Base-by-base conservation (phyloP, 2,797 vertebrate genomes). In the Hyperoplus immaculatus region DNA sequence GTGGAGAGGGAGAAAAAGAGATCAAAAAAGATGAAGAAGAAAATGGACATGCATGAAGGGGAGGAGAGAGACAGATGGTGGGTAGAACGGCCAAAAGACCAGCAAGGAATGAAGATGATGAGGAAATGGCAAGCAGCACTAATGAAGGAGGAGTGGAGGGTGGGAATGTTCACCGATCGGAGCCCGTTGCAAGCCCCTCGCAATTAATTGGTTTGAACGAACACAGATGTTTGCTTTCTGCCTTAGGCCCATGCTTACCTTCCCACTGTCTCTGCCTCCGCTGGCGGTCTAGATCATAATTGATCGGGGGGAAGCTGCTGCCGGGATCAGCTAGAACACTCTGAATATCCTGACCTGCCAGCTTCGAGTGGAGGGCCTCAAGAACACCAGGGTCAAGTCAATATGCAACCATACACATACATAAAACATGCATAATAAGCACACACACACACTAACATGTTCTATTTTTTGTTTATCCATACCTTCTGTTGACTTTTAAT, bases 141-240 rank as follows among this genome's bases (percentile, higher is more conserved):
- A 89, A 87, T 68, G 69, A 78, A 85, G 77, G 75, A 71, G 78
- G 78, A 81, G 68, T 69, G 56, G 53, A 80, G 70, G 70, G 61
- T 74, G 66, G 75, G 43, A 72, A 74, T 14, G 29, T 69, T 61
- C 43, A 69, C 36, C 14, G n/a, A 69, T 77, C 74, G 67, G 72
- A 18, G 49, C 16, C 45, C 36, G 78, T 42, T n/a, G 15, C 56
- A 67, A 57, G 75, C 66, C 39, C 67, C 46, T 70, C 8, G 39
- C 64, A 72, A 85, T 84, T 88, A 92, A 93, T 86, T 89, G 80
- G 80, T 87, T 87, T 87, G 78, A 88, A 88, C 69, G 74, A 87
- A 89, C 75, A 85, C 88, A 89, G 83, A 93, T 87, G 88, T 89
- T 90, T 87, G 85, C 82, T 81, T 90, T 84, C 87, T 69, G 85